A percentile compares a stretch with the other conserved stretches of the same genome.
phyloP scores from a whole-genome alignment of 2,888 invertebrate genomes.

The Laspeyria flexula region DNA sequence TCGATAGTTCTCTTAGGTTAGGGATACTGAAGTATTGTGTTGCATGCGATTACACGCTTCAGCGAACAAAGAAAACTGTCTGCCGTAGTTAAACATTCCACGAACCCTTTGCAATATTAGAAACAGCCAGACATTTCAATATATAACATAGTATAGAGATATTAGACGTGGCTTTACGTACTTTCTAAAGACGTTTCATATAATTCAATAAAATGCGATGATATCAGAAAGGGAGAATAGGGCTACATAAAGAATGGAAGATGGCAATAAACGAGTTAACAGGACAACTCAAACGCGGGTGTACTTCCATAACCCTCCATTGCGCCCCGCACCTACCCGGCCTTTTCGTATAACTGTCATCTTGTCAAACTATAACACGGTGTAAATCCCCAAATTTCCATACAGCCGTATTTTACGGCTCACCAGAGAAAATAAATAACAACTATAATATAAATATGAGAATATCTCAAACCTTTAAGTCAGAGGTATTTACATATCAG shows the following conservation, averaged over 20 bases:
- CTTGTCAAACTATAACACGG: slow-evolving; percentile 80
- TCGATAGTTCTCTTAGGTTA: too few relatives aligned
- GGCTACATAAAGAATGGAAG: slow-evolving; percentile 56
- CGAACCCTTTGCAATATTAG: slow-evolving; percentile 63
- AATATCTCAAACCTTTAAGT: slow-evolving; percentile 76
- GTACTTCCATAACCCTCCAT: slow-evolving; percentile 31
- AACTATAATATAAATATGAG: slow-evolving; percentile 80
- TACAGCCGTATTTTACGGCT: slow-evolving; percentile 81
- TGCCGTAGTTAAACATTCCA: slow-evolving; percentile 32
- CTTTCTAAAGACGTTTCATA: slow-evolving; percentile 30
- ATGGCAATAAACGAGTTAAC: slow-evolving; percentile 73
- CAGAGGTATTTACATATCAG: slow-evolving; percentile 82
- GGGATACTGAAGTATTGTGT: slow-evolving; percentile 27
- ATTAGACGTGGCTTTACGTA: slow-evolving; percentile 11
- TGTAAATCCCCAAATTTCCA: slow-evolving; percentile 82
- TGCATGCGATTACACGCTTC: slow-evolving; percentile 71
- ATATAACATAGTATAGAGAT: slow-evolving; percentile 8
- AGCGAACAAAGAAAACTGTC: slow-evolving; percentile 75
- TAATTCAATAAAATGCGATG: slow-evolving; percentile 57
- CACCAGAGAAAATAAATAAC: slow-evolving; percentile 83
- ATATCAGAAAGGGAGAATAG: slow-evolving; percentile 50
- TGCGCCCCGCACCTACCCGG: slow-evolving; percentile 42
- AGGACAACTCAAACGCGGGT: slow-evolving; percentile 53
- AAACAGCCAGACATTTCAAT: slow-evolving; percentile 32
- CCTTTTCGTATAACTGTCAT: slow-evolving; percentile 78